Percentiles rank a stretch among this genome's conserved stretches.
Evolutionary conservation across 2,797 vertebrate genomes (phyloP).

Genomic region (Gallinago solitaria): DNA sequence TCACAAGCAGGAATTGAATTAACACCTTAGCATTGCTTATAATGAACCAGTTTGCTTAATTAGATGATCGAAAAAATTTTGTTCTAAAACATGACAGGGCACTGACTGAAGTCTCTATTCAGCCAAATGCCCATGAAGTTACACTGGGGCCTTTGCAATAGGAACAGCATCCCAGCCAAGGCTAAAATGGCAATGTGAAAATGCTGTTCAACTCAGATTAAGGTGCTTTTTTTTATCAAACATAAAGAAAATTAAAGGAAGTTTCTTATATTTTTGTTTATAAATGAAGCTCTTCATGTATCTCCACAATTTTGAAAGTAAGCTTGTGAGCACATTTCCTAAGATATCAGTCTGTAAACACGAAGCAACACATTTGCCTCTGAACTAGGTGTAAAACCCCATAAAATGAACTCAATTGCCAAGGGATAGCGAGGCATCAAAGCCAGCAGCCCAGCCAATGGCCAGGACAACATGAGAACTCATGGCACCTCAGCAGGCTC

Average conservation of each 20-base stretch:
- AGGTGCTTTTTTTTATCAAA: background rate
- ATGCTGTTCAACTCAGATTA: background rate
- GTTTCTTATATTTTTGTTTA: background rate
- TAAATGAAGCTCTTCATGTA: background rate
- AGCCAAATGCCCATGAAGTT: background rate
- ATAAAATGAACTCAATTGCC: background rate
- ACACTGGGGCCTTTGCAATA: background rate
- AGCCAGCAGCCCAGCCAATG: background rate
- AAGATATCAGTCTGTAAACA: background rate
- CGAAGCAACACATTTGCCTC: background rate
- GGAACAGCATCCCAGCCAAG: background rate
- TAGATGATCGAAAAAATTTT: slow-evolving; percentile 67
- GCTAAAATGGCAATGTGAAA: background rate
- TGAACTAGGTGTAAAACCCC: background rate
- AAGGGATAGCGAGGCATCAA: background rate
- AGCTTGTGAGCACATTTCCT: background rate
- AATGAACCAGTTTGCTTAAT: slow-evolving; percentile 79
- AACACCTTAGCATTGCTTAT: slow-evolving; percentile 72
- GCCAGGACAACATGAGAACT: background rate
- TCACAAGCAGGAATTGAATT: slow-evolving; percentile 84
- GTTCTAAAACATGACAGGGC: slow-evolving; percentile 37
- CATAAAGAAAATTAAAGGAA: background rate
- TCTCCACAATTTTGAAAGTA: background rate
- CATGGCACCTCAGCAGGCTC: background rate
- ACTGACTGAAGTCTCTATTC: background rate